Percentiles rank a stretch among this genome's conserved stretches.
Conservation (phyloP, 2,113 vertebrate species). For the Neolamprologus kungweensis region DNA sequence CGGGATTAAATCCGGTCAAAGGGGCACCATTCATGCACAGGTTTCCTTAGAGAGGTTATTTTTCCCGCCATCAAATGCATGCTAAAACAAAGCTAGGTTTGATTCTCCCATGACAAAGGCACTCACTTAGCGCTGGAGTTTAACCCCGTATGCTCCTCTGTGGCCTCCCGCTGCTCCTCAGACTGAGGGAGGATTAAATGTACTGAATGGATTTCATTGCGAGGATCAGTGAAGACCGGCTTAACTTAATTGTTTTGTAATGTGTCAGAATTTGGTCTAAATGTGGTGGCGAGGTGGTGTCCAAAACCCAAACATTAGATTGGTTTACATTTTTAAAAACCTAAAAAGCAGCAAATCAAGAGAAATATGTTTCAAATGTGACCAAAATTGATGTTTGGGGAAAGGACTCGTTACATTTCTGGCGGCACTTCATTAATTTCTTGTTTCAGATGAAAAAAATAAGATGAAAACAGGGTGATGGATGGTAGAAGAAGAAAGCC, state of each 20-base stretch:
- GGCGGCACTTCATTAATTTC: rapidly evolving
- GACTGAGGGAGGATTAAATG: not conserved
- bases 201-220: not conserved
- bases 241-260: not conserved
- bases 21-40: not conserved
- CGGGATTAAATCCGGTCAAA: rapidly evolving
- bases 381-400: not conserved
- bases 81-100: not conserved
- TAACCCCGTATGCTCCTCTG: not conserved
- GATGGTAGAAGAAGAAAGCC: not conserved
- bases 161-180: not conserved
- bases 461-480: not conserved
- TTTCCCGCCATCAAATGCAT: not conserved
- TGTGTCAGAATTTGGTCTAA: not conserved
- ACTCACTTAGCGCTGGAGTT: not conserved
- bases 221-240: no score
- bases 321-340: not conserved
- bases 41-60: not conserved
- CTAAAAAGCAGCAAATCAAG: not conserved
- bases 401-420: not conserved
- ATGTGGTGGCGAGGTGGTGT: not conserved
- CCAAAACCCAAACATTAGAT: not conserved
- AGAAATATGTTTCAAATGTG: not conserved
- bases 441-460: not conserved
- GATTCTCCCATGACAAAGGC: not conserved